phyloP scores from a whole-genome alignment of 2,888 invertebrate genomes.

The Steinernema hermaphroditum region DNA sequence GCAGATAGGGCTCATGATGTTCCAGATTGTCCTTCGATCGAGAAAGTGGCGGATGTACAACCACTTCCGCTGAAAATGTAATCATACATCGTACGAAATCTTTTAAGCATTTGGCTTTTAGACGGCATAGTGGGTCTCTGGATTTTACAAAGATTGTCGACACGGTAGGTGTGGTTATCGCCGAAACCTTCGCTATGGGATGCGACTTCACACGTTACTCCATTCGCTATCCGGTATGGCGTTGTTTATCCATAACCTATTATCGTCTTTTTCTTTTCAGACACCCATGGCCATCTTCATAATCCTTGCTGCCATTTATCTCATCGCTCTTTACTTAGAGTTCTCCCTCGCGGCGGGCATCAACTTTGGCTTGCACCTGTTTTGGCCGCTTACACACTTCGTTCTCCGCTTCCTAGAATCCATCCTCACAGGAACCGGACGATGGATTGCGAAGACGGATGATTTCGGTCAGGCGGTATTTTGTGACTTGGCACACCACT shows the following conservation, averaged over 20 bases:
- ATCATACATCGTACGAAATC: neutral
- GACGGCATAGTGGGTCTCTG: neutral
- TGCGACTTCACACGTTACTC: neutral
- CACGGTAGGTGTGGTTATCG: neutral
- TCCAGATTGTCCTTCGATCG: neutral
- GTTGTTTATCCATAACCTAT: neutral
- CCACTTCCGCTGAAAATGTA: neutral
- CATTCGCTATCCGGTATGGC: neutral
- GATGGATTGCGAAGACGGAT: constrained; percentile 31
- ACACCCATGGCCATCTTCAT: neutral
- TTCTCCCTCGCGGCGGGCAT: neutral
- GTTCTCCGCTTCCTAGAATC: constrained; percentile 29
- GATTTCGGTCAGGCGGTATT: constrained; percentile 36
- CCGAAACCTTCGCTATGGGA: neutral
- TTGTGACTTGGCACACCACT: constrained; percentile 35
- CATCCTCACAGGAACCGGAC: constrained; percentile 28
- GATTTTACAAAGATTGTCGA: neutral
- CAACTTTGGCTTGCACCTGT: neutral
- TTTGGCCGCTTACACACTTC: constrained; percentile 36
- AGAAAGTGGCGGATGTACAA: neutral
- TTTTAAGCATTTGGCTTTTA: neutral
- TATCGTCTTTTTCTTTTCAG: neutral
- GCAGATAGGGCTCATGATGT: neutral
- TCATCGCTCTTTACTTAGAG: neutral
- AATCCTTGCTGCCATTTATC: neutral